Base-by-base conservation (phyloP, 2,113 vertebrate species). In the Scortum barcoo region DNA sequence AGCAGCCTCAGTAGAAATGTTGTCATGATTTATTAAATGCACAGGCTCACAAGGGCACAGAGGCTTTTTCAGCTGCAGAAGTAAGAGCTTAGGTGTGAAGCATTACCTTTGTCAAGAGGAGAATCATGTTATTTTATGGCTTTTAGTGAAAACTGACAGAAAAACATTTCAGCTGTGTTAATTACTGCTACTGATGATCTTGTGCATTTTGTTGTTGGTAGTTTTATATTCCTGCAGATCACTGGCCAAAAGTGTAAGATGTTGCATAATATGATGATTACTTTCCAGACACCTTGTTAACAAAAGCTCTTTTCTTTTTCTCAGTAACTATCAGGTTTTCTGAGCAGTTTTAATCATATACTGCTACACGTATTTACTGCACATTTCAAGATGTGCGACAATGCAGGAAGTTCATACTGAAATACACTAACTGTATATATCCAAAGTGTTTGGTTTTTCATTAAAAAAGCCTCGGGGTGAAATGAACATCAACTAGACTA, bases 1-100 rank as follows among this genome's bases (percentile, higher is more conserved):
- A 30, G 60, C 60, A 76, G 24, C 22, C 71, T 24, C 48, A 6
- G 57, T 56, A 67, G 74, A 67, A 86, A 80, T 57, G 62, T 63
- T 88, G 71, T 88, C 84, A 73, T 57, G 69, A 62, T 79, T 65
- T 83, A 86, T 83, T 82, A 79, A 75, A 87, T 24, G 69, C 56
- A 83, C 40, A 60, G 61, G 20, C 24, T 53, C 33, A 63, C 24
- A 57, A 42, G 16, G 72, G 73, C 76, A 30, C 28, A 46, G 40
- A 61, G 66, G 58, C 19, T 46, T 81, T 81, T 78, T 40, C 20
- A 44, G 63, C 7, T 36, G 28, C 16, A 44, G 78, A 61, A 58
- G 16, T 24, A 11, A 69, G n/a, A 62, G 44, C 66, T 48, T 16
- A 72, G 54, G 77, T 74, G 50, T 36, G 36, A 51, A 51, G 46